Percentiles rank a stretch among this genome's conserved stretches.
These are phyloP conservation scores for Troilus luridus DNA, from an alignment of 2,888 invertebrate genomes.

Conservation along the genomic window DNA sequence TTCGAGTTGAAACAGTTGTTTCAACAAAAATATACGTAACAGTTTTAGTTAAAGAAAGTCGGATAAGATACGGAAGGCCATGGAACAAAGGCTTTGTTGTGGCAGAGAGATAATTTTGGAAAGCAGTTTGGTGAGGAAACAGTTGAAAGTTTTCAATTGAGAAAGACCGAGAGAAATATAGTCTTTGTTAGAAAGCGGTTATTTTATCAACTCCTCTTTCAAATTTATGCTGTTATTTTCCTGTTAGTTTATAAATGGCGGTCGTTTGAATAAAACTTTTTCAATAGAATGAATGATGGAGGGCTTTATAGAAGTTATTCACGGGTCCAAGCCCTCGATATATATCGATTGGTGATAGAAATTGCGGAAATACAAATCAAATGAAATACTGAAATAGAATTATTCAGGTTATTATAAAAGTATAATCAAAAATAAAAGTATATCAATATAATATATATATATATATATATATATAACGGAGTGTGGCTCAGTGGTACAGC, in stretches of 20 bases:
- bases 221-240: constrained; percentile 7
- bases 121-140: neutral
- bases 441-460: no score
- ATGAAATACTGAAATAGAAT: no score
- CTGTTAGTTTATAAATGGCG: neutral
- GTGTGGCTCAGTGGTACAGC: no score
- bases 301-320: neutral
- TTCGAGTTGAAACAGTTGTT: neutral
- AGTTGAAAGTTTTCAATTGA: constrained; percentile 26
- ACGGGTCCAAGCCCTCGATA: neutral
- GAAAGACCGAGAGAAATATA: neutral
- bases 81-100: neutral
- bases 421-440: no score
- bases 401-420: no score
- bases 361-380: no score
- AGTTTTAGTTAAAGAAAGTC: neutral
- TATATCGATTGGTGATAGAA: neutral
- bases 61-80: neutral
- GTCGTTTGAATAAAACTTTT: neutral
- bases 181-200: neutral
- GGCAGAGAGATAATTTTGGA: neutral
- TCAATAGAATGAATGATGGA: neutral
- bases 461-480: no score
- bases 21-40: neutral
- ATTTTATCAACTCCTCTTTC: neutral